phyloP scores from a whole-genome alignment of 2,113 vertebrate genomes.

The Hippoglossus stenolepis region DNA sequence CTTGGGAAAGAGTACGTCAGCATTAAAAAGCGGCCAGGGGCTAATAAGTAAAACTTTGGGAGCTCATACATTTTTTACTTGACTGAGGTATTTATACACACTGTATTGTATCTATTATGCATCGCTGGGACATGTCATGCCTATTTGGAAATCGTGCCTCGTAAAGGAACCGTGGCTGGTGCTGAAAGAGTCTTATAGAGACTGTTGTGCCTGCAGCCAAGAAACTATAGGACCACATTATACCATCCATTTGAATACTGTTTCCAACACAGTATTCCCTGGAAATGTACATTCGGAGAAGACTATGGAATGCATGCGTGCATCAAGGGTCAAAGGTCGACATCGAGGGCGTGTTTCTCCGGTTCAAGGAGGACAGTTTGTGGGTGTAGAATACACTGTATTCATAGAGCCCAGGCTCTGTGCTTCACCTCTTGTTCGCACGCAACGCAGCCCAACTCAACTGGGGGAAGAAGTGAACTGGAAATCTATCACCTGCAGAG shows the following conservation, averaged over 20 bases:
- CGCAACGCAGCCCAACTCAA: constrained; percentile 14
- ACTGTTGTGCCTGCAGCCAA: neutral
- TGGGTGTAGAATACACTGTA: constrained; percentile 49
- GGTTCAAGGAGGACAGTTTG: constrained; percentile 21
- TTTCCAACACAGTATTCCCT: constrained; percentile 22
- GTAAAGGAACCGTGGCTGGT: neutral
- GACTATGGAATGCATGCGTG: constrained; percentile 17
- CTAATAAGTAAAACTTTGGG: constrained; percentile 42
- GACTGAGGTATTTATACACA: neutral
- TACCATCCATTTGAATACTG: constrained; percentile 25
- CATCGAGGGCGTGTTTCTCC: constrained; percentile 38
- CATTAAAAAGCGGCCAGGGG: constrained; percentile 43
- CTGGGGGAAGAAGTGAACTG: constrained; percentile 1
- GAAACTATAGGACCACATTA: neutral
- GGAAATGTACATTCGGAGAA: constrained; percentile 33
- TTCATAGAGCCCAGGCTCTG: constrained; percentile 12
- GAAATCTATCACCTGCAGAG: constrained; percentile 4
- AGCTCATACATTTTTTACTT: constrained; percentile 8
- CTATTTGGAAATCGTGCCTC: neutral
- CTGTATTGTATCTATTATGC: constrained; percentile 6
- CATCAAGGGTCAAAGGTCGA: constrained; percentile 30
- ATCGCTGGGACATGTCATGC: neutral
- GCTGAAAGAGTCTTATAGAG: neutral
- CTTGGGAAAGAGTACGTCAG: constrained; percentile 54
- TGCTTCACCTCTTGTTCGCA: constrained; percentile 44